Conservation (phyloP, 2,888 invertebrate species). For the Apocheima hispidaria region DNA sequence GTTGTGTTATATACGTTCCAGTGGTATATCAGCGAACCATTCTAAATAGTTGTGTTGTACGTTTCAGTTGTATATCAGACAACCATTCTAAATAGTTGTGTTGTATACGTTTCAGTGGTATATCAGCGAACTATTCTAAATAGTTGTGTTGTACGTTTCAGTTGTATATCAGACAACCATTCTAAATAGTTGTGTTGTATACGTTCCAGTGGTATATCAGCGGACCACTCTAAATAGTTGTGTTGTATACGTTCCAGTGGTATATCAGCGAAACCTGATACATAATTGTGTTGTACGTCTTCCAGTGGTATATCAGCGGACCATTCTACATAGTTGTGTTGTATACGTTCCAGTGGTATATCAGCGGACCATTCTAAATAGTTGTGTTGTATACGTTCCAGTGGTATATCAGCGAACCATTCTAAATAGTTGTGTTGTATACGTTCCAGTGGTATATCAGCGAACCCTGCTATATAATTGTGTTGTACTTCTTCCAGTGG, state of each 20-base stretch:
- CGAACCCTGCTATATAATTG: background rate
- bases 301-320: no score
- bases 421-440: background rate
- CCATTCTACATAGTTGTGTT: background rate
- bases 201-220: no score
- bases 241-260: background rate
- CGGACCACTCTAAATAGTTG: background rate
- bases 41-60: background rate
- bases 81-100: background rate
- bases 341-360: background rate
- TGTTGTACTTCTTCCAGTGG: conserved; percentile 51
- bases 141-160: background rate
- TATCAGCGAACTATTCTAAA: background rate
- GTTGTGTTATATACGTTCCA: conserved; percentile 42
- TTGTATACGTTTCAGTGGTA: conserved; percentile 54
- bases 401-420: no score
- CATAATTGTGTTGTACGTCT: background rate
- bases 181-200: background rate
- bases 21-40: no score
- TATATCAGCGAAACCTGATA: background rate
- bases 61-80: background rate
- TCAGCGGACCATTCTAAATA: background rate
- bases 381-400: conserved; percentile 42
- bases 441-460: background rate
- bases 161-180: background rate